These are phyloP conservation scores for Carollia perspicillata DNA, from an alignment of 2,113 vertebrate genomes.

Conservation along the genomic window DNA sequence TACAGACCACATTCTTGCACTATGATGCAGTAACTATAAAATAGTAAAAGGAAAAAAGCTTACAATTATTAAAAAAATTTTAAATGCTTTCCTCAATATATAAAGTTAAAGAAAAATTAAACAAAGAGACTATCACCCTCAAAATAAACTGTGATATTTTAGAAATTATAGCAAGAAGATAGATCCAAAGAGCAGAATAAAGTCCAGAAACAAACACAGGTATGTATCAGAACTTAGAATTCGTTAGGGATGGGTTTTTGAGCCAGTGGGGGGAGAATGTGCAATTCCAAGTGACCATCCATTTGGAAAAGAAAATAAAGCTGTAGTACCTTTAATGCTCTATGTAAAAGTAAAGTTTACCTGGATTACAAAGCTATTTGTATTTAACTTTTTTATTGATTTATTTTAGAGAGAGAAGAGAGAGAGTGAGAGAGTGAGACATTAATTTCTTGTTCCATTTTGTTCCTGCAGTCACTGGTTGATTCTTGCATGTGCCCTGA, in stretches of 20 bases:
- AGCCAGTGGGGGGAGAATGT: not conserved
- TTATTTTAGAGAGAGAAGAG: too few species aligned
- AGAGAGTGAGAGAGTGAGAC: too few species aligned
- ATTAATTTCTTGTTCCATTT: too few species aligned
- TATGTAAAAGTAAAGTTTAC: not conserved
- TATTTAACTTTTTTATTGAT: not conserved
- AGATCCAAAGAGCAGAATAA: not conserved
- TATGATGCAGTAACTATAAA: not conserved
- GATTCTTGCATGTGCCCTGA: too few species aligned
- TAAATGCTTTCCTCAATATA: not conserved
- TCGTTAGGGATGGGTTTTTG: not conserved
- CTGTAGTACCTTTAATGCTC: not conserved
- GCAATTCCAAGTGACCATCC: not conserved
- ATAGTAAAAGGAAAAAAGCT: not conserved
- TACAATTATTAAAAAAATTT: not conserved
- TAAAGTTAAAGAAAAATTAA: constrained; percentile 22
- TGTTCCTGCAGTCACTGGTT: too few species aligned
- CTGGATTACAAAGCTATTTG: not conserved
- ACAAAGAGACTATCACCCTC: not conserved
- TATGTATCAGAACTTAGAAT: not conserved
- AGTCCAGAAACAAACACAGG: not conserved
- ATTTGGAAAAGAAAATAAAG: constrained; percentile 22
- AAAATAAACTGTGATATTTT: not conserved
- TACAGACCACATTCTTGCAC: not conserved
- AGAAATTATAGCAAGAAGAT: not conserved